A percentile compares a stretch with the other conserved stretches of the same genome.
Conservation (phyloP, 2,113 vertebrate genomes). For the Cairina moschata region DNA sequence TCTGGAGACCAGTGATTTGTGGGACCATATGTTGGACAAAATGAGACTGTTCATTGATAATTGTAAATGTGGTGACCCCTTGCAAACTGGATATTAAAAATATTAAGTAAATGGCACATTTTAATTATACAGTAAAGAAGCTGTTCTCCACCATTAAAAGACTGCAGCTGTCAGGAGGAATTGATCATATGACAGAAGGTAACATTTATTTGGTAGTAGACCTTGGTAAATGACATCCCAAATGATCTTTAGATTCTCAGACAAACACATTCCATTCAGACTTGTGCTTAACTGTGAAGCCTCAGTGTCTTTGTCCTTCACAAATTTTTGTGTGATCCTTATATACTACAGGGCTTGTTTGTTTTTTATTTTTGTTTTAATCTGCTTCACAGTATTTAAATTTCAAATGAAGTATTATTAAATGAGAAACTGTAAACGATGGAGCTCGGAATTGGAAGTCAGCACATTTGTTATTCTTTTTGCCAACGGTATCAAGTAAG, state of each 20-base stretch:
- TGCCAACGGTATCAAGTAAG: conserved; percentile 52
- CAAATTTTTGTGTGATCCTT: background rate
- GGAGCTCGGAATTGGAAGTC: conserved; percentile 8
- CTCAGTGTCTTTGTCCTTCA: background rate
- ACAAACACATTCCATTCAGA: conserved; percentile 1
- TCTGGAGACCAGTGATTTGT: conserved; percentile 59
- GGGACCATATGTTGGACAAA: conserved; percentile 63
- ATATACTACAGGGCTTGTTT: background rate
- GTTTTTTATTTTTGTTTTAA: conserved; percentile 9
- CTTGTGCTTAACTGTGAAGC: background rate
- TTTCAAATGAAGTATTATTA: conserved; percentile 47
- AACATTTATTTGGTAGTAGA: conserved; percentile 58
- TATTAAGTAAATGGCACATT: conserved; percentile 62
- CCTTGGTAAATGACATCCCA: conserved; percentile 49
- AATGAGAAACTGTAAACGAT: conserved; percentile 30
- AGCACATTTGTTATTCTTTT: conserved; percentile 47
- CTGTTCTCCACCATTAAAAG: conserved; percentile 49
- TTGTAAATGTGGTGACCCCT: conserved; percentile 54
- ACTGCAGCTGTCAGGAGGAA: conserved; percentile 44
- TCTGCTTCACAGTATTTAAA: conserved; percentile 40
- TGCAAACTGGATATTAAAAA: conserved; percentile 58
- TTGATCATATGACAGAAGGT: conserved; percentile 51
- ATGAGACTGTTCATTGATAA: conserved; percentile 57
- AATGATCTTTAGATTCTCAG: conserved; percentile 4
- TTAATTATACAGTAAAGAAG: conserved; percentile 56